Evolutionary conservation across 2,888 invertebrate genomes (phyloP), one percentile per base, ranked within the genome.

Genomic region (Dasysyrphus tricinctus): DNA sequence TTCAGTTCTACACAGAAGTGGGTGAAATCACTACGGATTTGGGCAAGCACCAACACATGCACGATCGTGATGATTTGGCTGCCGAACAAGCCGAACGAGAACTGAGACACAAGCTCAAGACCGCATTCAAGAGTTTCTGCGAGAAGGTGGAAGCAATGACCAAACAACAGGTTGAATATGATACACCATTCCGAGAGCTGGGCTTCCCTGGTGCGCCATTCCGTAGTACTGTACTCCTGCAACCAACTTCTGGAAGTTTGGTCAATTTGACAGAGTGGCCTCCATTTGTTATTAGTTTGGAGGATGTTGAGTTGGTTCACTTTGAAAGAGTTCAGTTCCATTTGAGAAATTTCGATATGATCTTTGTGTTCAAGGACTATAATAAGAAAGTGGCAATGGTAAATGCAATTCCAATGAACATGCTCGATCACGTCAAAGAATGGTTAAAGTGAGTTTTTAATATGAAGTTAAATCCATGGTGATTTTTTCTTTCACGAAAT

Each of bases 21-120:
- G 99, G 99, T 90, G 99, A 99, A 93, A 99, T 99, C 80, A 99
- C 99, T 0, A 99, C 99, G 0, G 99, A 99, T 94, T 94, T 99
- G 90, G 99, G 99, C 57, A 99, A 99, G 93, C 99, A 99, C 92
- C 99, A 99, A 92, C 99, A 99, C 93, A 99, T 99, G 99, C 99
- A 99, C 92, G 99, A 99, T 93, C 94, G 99, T 56, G 99, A 99
- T 92, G 99, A 99, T 93, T 94, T 99, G 81, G 98, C 99, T 0
- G 98, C 99, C 7, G 99, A 99, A 93, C 99, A 99, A 93, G 97
- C 98, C 74, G 99, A 99, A 93, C 94, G 99, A 69, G 99, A 99
- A 91, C 94, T 99, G 88, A 94, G 99, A 39, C 98, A 99, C 92
- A 99, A 98, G 91, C 94, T 99, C 75, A 99, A 99, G 93, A 96